Conservation (phyloP, 2,113 vertebrate species). For the Aleadryas rufinucha region DNA sequence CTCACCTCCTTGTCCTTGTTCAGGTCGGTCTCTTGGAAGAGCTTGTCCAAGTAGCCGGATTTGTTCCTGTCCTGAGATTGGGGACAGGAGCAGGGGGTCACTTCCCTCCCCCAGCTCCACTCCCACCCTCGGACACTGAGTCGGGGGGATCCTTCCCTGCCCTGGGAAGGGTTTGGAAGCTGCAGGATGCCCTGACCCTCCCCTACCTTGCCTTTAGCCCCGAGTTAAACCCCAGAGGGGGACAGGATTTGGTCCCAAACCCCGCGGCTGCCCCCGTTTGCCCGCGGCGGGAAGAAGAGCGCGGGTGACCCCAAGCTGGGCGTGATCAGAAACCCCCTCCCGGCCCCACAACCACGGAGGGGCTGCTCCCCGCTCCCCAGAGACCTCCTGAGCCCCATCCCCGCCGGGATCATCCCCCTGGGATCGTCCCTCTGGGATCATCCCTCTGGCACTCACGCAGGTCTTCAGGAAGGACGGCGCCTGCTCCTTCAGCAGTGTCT, state of each 20-base stretch:
- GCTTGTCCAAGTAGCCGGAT: fast-evolving
- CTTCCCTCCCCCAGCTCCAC: fast-evolving
- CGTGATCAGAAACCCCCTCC: neutral
- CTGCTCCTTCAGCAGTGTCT: neutral
- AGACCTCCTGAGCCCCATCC: neutral
- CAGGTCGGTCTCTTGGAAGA: neutral
- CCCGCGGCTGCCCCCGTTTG: neutral
- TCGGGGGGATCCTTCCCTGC: fast-evolving
- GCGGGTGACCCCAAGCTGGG: fast-evolving
- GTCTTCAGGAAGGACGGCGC: neutral
- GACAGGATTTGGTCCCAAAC: neutral
- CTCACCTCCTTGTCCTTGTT: neutral
- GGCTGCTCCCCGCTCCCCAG: neutral
- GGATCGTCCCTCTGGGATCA: neutral
- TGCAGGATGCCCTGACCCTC: neutral
- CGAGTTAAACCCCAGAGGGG: neutral
- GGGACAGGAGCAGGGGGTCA: neutral
- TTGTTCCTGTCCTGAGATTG: neutral
- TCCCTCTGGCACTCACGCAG: neutral
- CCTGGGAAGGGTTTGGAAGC: neutral
- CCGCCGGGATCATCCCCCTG: fast-evolving
- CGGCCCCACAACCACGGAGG: too few relatives aligned
- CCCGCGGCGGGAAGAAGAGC: neutral
- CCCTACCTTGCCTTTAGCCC: fast-evolving
- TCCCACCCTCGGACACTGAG: fast-evolving